Base-by-base conservation (phyloP, 1,140 invertebrate species). In the Aphelenchoides fujianensis region DNA sequence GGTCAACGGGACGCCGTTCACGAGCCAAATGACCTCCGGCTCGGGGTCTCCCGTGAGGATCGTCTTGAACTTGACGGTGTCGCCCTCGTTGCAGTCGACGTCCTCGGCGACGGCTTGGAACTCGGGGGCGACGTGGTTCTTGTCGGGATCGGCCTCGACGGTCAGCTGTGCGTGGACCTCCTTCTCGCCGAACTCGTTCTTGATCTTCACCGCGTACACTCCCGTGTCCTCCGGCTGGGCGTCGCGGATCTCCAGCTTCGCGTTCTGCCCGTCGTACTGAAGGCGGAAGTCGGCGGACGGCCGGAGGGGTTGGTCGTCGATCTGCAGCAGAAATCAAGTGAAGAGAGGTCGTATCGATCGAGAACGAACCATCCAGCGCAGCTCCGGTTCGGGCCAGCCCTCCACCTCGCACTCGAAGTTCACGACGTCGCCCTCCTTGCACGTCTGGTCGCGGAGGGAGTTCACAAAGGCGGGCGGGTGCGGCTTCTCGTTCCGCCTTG, bases 11-110 rank as follows among this genome's bases (percentile, higher is more conserved):
- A 89, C 87, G 36, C 82, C 82, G 61, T 83, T 83, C 59, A 84
- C 71, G 71, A 71, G 80, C 82, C 82, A 83, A 7, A 77, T 76
- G 35, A 83, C 74, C 3, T 93, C 91, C 0, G 95, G 94, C 66
- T 89, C 87, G 0, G 95, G 95, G 37, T 94, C 88, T 7, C 94
- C 95, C 31, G 88, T 89, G 2, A 95, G 36, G 16, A 83, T 82
- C 23, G 82, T 75, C 67, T 83, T 83, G 75, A 83, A 83, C 54
- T 76, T 69, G 0, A 83, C 83, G 16, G 80, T 82, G 31, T 84
- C 83, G 3, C 83, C 83, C 74, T 83, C 82, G 48, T 84, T 69
- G 68, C 83, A 83, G 34, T 84, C 82, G n/a, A 78, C 74, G 63
- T 84, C 81, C 74, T 83, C 82, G 35, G 82, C 82, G 2, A 70